A percentile compares a stretch with the other conserved stretches of the same genome.
These are phyloP conservation scores for Tetramorium parvispinum DNA, from an alignment of 1,140 invertebrate genomes.

Conservation along the genomic window DNA sequence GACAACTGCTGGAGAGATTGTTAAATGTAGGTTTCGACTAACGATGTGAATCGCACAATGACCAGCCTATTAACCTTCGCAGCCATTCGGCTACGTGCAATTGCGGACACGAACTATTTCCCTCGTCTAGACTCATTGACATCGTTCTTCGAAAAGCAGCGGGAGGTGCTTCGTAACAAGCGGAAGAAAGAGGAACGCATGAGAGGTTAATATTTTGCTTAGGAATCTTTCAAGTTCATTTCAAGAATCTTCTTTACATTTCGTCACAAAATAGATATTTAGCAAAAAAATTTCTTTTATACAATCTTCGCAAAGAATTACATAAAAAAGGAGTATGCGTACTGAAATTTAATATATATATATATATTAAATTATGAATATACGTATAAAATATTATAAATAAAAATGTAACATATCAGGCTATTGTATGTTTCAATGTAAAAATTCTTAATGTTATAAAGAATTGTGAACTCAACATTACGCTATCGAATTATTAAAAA, in stretches of 20 bases:
- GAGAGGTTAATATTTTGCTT: background rate
- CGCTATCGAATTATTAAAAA: background rate
- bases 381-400: background rate
- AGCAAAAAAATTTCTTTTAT: background rate
- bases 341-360: background rate
- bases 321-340: background rate
- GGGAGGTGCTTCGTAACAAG: background rate
- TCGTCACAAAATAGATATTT: background rate
- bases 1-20: background rate
- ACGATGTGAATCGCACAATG: slow-evolving; percentile 42
- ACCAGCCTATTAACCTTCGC: slow-evolving; percentile 45
- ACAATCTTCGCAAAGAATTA: background rate
- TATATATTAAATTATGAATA: background rate
- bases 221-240: background rate
- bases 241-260: background rate
- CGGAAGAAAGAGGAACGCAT: background rate
- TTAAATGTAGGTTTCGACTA: slow-evolving; percentile 38
- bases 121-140: slow-evolving; percentile 34
- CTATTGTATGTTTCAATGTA: background rate
- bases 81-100: slow-evolving; percentile 8
- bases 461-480: background rate
- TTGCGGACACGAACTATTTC: slow-evolving; percentile 25
- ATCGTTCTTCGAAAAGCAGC: slow-evolving; percentile 36
- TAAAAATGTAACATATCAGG: background rate
- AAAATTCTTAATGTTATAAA: background rate